A percentile compares a stretch with the other conserved stretches of the same genome.
These are phyloP conservation scores for Lathamus discolor DNA, from an alignment of 2,113 vertebrate genomes.

Conservation along the genomic window DNA sequence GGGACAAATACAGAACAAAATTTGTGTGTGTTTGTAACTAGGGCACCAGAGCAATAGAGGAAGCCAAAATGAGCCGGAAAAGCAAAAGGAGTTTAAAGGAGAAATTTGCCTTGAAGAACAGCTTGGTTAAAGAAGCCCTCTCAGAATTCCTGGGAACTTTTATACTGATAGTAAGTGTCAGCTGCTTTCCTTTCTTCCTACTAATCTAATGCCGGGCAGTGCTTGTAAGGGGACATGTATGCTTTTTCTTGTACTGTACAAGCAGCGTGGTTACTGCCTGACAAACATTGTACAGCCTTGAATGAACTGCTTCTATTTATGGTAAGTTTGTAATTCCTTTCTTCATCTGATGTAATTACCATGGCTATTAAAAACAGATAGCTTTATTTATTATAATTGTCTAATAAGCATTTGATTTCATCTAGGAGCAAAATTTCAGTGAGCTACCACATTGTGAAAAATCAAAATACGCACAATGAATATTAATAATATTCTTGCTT, in stretches of 20 bases:
- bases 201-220: constrained; percentile 38
- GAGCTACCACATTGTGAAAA: background rate
- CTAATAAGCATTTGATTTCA: background rate
- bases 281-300: constrained; percentile 1
- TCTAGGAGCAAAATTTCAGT: background rate
- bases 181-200: constrained; percentile 57
- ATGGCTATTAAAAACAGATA: background rate
- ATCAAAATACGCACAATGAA: background rate
- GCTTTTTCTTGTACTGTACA: background rate
- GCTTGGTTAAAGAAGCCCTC: constrained; percentile 86
- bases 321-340: constrained; percentile 51
- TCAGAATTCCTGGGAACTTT: constrained; percentile 94
- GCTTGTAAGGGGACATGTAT: background rate
- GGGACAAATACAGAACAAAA: constrained; percentile 36
- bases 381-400: background rate
- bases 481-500: background rate
- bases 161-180: constrained; percentile 91
- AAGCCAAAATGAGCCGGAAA: constrained; percentile 74
- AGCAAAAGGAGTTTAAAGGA: constrained; percentile 77
- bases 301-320: background rate
- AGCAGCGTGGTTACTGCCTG: constrained; percentile 16
- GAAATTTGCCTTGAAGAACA: constrained; percentile 82
- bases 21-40: constrained; percentile 46
- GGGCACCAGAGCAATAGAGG: constrained; percentile 53
- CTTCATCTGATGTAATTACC: background rate